These are phyloP conservation scores for Mythimna vitellina DNA, from an alignment of 2,888 invertebrate species.

Conservation along the genomic window DNA sequence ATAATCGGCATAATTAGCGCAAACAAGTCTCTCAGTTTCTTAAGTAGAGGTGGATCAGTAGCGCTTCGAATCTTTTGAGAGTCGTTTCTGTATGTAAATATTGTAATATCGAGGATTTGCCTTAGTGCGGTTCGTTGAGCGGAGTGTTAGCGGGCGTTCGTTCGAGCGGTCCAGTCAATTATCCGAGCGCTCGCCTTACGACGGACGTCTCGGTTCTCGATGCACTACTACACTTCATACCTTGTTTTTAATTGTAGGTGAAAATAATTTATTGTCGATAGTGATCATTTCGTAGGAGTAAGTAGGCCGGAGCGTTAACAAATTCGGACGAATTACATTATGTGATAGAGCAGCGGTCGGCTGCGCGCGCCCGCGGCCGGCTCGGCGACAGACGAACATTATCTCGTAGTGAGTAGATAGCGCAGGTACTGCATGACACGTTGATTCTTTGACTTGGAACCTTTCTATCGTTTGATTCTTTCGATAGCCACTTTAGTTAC, in stretches of 20 bases:
- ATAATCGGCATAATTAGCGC: constrained; percentile 84
- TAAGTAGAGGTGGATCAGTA: constrained; percentile 88
- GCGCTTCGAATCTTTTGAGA: constrained; percentile 87
- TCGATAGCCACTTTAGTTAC: constrained; percentile 75
- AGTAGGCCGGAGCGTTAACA: constrained; percentile 89
- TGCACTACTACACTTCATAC: constrained; percentile 86
- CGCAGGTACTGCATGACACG: constrained; percentile 75
- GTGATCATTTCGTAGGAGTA: constrained; percentile 89
- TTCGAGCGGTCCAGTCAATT: constrained; percentile 87
- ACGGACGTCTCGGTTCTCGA: constrained; percentile 78
- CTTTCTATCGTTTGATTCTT: constrained; percentile 71
- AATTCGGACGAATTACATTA: constrained; percentile 89
- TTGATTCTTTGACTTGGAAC: constrained; percentile 72
- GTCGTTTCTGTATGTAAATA: constrained; percentile 87
- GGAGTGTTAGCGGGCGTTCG: constrained; percentile 75
- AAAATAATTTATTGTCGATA: constrained; percentile 89
- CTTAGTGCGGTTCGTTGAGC: constrained; percentile 83
- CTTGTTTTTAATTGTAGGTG: constrained; percentile 88
- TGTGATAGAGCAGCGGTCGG: constrained; percentile 85
- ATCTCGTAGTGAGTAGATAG: constrained; percentile 67
- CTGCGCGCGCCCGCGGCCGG: constrained; percentile 77
- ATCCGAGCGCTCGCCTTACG: constrained; percentile 80
- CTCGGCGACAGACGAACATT: constrained; percentile 71
- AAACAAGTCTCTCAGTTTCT: constrained; percentile 87
- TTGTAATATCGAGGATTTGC: constrained; percentile 86